Evolutionary conservation across 2,888 invertebrate species (phyloP).

Genomic region (Tinea pellionella): DNA sequence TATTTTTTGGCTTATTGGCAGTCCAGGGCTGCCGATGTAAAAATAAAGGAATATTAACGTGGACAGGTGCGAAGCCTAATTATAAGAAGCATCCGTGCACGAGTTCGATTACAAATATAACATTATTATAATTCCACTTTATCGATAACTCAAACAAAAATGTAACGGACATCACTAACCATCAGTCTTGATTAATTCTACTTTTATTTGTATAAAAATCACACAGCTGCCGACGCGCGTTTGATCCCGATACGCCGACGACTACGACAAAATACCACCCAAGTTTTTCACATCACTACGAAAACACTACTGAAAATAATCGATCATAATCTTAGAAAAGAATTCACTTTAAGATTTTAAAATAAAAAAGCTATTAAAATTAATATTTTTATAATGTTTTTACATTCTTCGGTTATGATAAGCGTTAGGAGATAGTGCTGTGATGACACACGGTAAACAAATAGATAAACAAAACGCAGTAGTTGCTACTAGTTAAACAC

Average conservation of each 20-base stretch:
- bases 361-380: constrained; percentile 7
- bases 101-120: too few species aligned
- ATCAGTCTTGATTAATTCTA: constrained; percentile 55
- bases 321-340: constrained; percentile 49
- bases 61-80: too few species aligned
- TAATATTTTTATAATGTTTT: constrained; percentile 1
- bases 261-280: constrained; percentile 49
- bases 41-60: too few species aligned
- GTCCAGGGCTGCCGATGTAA: too few species aligned
- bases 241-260: constrained; percentile 58
- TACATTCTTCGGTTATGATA: background rate
- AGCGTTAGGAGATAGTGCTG: background rate
- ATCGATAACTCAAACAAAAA: background rate
- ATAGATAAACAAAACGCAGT: background rate
- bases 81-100: too few species aligned
- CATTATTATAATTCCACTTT: background rate
- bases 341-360: constrained; percentile 4
- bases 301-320: constrained; percentile 60
- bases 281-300: constrained; percentile 48
- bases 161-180: constrained; percentile 32
- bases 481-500: background rate
- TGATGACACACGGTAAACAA: background rate
- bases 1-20: too few species aligned
- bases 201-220: constrained; percentile 63
- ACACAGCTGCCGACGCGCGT: constrained; percentile 50